Evolutionary conservation across 2,888 invertebrate species (phyloP), one percentile per base, ranked within the genome.

Genomic region (Melitaea athalia): DNA sequence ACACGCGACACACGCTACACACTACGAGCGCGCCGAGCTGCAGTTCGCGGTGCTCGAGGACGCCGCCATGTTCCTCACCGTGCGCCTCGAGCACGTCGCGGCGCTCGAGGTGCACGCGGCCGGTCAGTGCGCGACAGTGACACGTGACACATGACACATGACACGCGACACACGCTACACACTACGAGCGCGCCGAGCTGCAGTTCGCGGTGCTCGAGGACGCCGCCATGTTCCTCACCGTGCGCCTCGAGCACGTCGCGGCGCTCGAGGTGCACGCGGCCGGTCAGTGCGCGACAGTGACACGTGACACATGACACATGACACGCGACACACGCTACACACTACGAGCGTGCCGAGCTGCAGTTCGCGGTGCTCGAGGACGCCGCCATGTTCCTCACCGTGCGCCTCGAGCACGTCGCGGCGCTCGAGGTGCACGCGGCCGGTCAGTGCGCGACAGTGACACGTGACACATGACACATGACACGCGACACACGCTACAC

Each of bases 61-160:
- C 80, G 93, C 94, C 0, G 86, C 92, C 15, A 95, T 96, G 84
- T 95, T 93, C 86, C 91, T 97, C 63, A 95, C 95, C 0, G 95
- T 95, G 38, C 95, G 95, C 80, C 82, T 97, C 81, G 96, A 97
- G 79, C 94, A 95, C 69, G 94, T 96, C 11, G 96, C 96, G 0
- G 85, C 96, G 52, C 85, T 94, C 5, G 97, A 97, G 81, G 94
- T 94, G 60, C 93, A 95, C 74, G 94, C 95, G 2, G 92, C 93
- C 59, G 92, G 96, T 95, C 80, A 33, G 33, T 33, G 33, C 33
- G 33, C 33, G 33, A 33, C 33, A 33, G 33, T 33, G 33, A 33
- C 33, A 33, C 33, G 33, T 33, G 33, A 33, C 33, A 33, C 33
- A 6, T 6, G 33, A 33, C 33, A 33, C 33, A 6, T 6, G 33